A percentile compares a stretch with the other conserved stretches of the same genome.
phyloP scores from a whole-genome alignment of 2,113 vertebrate genomes.

The Anarhynchus alexandrinus region DNA sequence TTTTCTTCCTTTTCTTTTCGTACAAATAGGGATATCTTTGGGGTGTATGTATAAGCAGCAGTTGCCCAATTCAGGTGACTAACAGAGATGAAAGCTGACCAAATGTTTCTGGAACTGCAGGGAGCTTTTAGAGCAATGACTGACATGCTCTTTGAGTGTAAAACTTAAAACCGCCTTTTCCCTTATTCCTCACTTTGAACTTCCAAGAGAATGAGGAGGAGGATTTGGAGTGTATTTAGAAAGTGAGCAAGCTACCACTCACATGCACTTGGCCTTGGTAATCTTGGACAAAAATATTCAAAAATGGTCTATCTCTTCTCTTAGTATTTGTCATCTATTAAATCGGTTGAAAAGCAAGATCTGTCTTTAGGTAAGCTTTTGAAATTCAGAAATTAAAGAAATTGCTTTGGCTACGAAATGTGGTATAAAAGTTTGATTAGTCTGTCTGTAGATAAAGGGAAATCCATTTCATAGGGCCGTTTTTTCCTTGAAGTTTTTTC shows the following conservation, averaged over 20 bases:
- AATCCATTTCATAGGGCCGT: background rate
- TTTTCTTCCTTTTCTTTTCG: background rate
- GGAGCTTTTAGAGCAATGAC: background rate
- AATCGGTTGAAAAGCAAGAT: background rate
- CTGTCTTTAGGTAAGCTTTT: background rate
- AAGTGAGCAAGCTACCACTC: background rate
- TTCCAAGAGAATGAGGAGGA: background rate
- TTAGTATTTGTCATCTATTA: background rate
- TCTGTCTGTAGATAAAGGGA: background rate
- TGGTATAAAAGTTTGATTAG: background rate
- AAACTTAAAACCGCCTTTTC: background rate
- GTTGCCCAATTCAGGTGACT: background rate
- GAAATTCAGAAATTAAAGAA: background rate
- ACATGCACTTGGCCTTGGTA: background rate
- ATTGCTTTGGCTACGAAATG: background rate
- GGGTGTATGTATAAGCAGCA: background rate
- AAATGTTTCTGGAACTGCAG: background rate
- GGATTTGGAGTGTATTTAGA: background rate
- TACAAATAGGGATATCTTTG: background rate
- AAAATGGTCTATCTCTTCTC: background rate
- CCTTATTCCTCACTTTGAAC: background rate
- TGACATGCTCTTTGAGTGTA: background rate
- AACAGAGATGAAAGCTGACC: background rate
- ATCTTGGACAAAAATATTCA: background rate
- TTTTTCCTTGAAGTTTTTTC: background rate